phyloP scores from a whole-genome alignment of 2,113 vertebrate species.

The Ellobius talpinus region DNA sequence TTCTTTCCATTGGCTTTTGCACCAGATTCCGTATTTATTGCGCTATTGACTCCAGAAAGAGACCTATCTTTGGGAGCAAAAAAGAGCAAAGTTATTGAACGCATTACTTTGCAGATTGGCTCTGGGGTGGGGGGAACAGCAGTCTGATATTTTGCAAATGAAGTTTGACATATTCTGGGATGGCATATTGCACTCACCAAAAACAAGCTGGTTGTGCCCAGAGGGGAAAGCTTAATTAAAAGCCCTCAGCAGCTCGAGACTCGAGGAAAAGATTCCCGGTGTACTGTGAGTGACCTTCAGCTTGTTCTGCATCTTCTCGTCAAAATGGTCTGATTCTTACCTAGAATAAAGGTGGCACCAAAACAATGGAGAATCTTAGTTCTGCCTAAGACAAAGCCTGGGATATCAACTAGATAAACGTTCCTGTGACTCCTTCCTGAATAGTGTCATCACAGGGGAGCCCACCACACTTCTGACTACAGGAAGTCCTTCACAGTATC shows the following conservation, averaged over 20 bases:
- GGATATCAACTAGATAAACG: neutral
- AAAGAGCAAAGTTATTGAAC: constrained; percentile 80
- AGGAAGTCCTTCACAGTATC: neutral
- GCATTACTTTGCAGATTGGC: constrained; percentile 82
- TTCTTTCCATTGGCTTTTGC: constrained; percentile 84
- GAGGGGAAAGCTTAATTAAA: constrained; percentile 70
- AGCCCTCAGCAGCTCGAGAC: constrained; percentile 40
- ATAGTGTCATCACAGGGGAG: neutral
- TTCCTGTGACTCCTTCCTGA: neutral
- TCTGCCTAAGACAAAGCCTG: accelerated
- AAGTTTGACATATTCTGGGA: constrained; percentile 87
- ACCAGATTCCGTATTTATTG: constrained; percentile 85
- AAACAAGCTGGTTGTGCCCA: constrained; percentile 82
- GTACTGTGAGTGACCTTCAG: constrained; percentile 52
- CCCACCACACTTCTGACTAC: neutral
- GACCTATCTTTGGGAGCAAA: constrained; percentile 80
- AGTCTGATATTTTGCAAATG: constrained; percentile 89
- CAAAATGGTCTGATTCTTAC: neutral
- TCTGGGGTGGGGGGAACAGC: constrained; percentile 83
- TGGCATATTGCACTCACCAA: constrained; percentile 84
- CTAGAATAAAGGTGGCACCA: neutral
- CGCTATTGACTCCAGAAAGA: constrained; percentile 82
- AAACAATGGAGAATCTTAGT: neutral
- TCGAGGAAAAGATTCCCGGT: constrained; percentile 39
- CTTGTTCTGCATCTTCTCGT: neutral